Evolutionary conservation across 2,888 invertebrate genomes (phyloP), one percentile per base, ranked within the genome.

Genomic region (Geophilus truncorum): DNA sequence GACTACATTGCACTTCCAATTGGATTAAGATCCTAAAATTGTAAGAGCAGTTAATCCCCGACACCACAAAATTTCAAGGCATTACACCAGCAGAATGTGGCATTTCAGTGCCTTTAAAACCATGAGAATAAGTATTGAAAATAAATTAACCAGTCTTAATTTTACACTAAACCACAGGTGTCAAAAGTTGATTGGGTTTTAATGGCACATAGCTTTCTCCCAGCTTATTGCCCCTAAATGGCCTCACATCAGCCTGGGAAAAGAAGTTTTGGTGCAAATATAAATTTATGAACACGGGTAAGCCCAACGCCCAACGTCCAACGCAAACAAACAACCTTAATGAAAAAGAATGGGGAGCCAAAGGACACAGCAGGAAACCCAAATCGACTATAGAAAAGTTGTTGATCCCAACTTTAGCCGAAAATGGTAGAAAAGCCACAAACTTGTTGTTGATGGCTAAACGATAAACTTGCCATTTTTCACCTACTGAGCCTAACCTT

Each of bases 311-410:
- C 70, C 25, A 70, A 10, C 70, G 70, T 70, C 70, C 28, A 70
- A 70, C 70, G 70, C 70, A 70, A 70, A 70, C 70, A 70, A 70
- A 70, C 70, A 70, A 70, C 70, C 70, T 70, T 70, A 70, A 70
- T 70, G 70, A 70, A 70, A 70, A 70, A 25, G 70, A 70, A 70
- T 70, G 70, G 70, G 70, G 28, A 70, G 12, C 15, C 25, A 25
- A 70, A 70, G 28, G 70, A 70, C 70, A 70, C 70, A 70, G 70
- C 70, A 70, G 70, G 70, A 70, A 70, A 70, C 70, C 70, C 4
- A 70, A 70, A 51, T 10, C 70, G 70, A 28, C 70, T 23, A 23
- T 28, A 23, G 70, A 70, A 70, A 70, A 70, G 70, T 70, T 70
- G 70, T 70, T 70, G 70, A 70, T 70, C 25, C 28, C 28, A 70